A percentile compares a stretch with the other conserved stretches of the same genome.
phyloP scores from a whole-genome alignment of 53 echinoderm and acorn worm genomes.

The Arbacia lixula region DNA sequence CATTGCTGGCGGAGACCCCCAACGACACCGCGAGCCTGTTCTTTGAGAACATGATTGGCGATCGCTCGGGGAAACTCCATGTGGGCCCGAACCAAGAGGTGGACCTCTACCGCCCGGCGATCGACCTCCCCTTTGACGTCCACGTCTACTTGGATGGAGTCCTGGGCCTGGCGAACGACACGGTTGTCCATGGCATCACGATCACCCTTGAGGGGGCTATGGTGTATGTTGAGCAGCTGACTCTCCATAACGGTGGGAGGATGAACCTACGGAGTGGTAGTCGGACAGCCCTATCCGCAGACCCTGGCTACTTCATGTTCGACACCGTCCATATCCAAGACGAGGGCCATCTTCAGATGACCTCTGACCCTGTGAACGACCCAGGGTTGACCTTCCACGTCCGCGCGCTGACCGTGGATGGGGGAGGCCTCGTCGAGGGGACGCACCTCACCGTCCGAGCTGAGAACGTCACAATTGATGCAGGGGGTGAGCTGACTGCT shows the following conservation, averaged over 20 bases:
- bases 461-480: constrained; percentile 83
- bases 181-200: constrained; percentile 81
- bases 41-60: constrained; percentile 95
- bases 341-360: constrained; percentile 86
- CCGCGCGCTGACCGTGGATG: constrained; percentile 70
- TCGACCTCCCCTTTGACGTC: constrained; percentile 87
- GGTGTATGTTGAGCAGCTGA: constrained; percentile 65
- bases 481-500: constrained; percentile 75
- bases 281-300: constrained; percentile 64
- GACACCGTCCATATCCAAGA: constrained; percentile 78
- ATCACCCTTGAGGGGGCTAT: constrained; percentile 77
- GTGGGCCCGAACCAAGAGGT: constrained; percentile 77
- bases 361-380: constrained; percentile 79
- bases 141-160: constrained; percentile 77
- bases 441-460: constrained; percentile 81
- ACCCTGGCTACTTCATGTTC: constrained; percentile 69
- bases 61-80: constrained; percentile 84
- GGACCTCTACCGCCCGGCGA: constrained; percentile 72
- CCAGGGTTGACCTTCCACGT: constrained; percentile 78
- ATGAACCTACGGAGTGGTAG: constrained; percentile 79
- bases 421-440: constrained; percentile 85
- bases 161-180: constrained; percentile 79
- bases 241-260: constrained; percentile 79
- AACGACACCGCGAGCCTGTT: constrained; percentile 72
- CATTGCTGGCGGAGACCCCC: constrained; percentile 68